Evolutionary conservation across 2,113 vertebrate species (phyloP), one percentile per base, ranked within the genome.

Genomic region (Corythaixoides concolor): DNA sequence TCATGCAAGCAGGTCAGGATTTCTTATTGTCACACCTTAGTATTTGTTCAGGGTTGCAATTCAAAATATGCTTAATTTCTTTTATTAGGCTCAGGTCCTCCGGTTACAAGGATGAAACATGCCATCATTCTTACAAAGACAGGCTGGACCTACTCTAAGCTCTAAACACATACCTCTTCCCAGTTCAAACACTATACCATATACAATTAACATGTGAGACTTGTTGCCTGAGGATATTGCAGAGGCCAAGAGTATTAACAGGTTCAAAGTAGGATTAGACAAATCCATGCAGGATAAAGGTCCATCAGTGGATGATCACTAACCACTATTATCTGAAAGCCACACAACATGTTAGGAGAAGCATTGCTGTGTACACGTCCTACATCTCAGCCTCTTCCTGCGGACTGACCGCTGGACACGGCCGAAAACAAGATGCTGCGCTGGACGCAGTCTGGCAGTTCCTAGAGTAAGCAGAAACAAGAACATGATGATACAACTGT

Each of bases 201-300:
- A 30, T 1, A 47, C 80, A 70, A 92, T 89, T 89, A 96, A 49
- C 84, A 91, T 68, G 73, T 1, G 3, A 94, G 73, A 64, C 56
- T 85, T 78, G 80, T 27, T 91, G 95, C 89, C 93, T 47, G 53
- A 78, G 76, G 87, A 73, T 81, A 78, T 26, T 47, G 68, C 37
- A 70, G 79, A 86, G 89, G 80, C 83, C 89, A 77, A 43, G 72
- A 92, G 92, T 26, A 92, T 90, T 90, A 96, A 66, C 24, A 58
- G 68, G 86, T 95, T 95, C 93, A 94, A 94, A 89, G 94, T 15
- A 91, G 89, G 87, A 95, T 94, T 90, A 96, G 76, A 86, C 68
- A 90, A 95, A 95, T 94, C 80, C 80, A 72, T 52, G 52, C 89
- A 89, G 89, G 80, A 95, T 87, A 87, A 95, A 92, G 89, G 93